Percentiles rank a stretch among this genome's conserved stretches.
phyloP scores from a whole-genome alignment of 2,797 vertebrate genomes.

The Rhinatrema bivittatum region DNA sequence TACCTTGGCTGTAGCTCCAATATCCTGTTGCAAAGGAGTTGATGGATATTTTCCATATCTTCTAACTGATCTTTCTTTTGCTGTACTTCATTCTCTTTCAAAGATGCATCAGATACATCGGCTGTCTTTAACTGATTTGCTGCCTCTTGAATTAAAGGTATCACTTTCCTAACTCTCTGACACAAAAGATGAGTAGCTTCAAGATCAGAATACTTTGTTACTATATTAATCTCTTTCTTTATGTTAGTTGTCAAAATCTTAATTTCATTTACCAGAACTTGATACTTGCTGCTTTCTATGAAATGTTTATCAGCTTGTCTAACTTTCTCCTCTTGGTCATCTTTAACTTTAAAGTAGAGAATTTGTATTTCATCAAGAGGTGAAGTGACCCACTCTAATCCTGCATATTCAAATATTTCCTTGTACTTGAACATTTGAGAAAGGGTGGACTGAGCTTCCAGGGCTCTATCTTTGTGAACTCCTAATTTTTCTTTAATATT shows the following conservation, averaged over 20 bases:
- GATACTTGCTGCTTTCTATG: constrained; percentile 52
- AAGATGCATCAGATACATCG: constrained; percentile 17
- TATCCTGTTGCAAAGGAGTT: constrained; percentile 32
- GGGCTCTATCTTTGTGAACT: constrained; percentile 25
- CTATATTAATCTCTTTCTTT: constrained; percentile 38
- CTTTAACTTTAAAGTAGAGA: constrained; percentile 30
- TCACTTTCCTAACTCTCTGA: constrained; percentile 39
- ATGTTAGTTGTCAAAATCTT: constrained; percentile 52
- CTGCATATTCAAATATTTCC: constrained; percentile 41
- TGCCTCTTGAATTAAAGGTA: constrained; percentile 25
- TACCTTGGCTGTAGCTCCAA: constrained; percentile 14
- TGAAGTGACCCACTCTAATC: constrained; percentile 44
- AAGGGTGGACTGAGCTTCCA: constrained; percentile 29
- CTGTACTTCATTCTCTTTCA: constrained; percentile 39
- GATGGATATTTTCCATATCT: constrained; percentile 27
- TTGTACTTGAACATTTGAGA: constrained; percentile 34
- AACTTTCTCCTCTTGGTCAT: constrained; percentile 56
- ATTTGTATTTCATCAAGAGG: constrained; percentile 36
- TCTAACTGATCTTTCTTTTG: constrained; percentile 31
- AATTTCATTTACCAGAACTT: constrained; percentile 49
- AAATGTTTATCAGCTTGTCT: constrained; percentile 39
- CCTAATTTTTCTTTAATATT: constrained; percentile 20
- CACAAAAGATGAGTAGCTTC: constrained; percentile 35
- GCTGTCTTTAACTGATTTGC: constrained; percentile 36
- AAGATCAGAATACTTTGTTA: constrained; percentile 18